These are phyloP conservation scores for Alitta virens DNA, from an alignment of 2,888 invertebrate species.

Conservation along the genomic window DNA sequence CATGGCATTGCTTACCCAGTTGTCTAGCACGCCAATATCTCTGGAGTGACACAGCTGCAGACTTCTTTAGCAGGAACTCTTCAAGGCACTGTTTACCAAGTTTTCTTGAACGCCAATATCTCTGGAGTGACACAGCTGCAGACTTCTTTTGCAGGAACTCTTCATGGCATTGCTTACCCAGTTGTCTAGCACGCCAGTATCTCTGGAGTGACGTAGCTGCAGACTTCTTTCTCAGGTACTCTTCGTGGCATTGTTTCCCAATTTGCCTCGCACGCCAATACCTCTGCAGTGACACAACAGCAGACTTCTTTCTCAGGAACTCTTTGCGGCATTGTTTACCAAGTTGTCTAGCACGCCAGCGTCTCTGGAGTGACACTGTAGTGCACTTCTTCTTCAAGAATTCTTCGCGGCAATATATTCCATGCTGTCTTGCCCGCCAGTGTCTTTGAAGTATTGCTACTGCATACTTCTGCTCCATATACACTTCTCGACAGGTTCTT, in stretches of 20 bases:
- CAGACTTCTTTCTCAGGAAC: not conserved
- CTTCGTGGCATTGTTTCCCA: too few relatives aligned
- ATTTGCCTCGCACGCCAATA: not conserved
- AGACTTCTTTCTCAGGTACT: not conserved
- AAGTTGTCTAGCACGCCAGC: not conserved
- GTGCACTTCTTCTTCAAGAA: not conserved
- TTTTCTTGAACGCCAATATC: too few relatives aligned
- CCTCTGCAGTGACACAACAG: not conserved
- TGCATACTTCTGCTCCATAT: not conserved
- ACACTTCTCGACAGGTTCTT: not conserved
- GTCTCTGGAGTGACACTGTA: not conserved
- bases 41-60: not conserved
- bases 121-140: too few relatives aligned
- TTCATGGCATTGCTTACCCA: not conserved
- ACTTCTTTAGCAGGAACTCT: too few relatives aligned
- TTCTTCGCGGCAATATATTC: too few relatives aligned
- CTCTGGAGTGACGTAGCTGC: conserved; percentile 3
- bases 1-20: not conserved
- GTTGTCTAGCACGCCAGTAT: not conserved
- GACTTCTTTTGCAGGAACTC: too few relatives aligned
- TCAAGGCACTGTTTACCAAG: too few relatives aligned
- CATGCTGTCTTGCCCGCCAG: not conserved
- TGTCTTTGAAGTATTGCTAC: conserved; percentile 9
- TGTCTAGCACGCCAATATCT: not conserved
- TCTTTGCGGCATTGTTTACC: not conserved